phyloP scores from a whole-genome alignment of 2,888 invertebrate species.

The Tiphia femorata region DNA sequence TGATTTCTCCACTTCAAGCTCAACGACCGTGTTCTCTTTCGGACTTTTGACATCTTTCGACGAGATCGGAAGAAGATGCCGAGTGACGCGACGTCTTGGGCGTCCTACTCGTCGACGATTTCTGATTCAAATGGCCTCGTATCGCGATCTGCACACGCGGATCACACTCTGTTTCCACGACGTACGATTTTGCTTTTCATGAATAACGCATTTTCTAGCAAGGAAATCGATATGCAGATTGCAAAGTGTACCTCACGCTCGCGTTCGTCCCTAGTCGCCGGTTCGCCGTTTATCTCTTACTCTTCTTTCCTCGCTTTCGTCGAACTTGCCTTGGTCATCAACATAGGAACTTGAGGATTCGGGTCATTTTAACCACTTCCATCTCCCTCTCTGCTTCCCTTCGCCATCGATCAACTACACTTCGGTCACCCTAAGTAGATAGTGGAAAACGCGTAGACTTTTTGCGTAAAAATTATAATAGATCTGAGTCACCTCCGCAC shows the following conservation, averaged over 20 bases:
- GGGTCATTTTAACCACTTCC: too few species aligned
- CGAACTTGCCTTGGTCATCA: too few species aligned
- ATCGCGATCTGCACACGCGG: conserved; percentile 48
- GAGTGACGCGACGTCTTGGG: too few species aligned
- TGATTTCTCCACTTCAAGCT: too few species aligned
- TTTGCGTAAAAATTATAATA: too few species aligned
- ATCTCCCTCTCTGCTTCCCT: not conserved
- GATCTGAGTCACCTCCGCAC: too few species aligned
- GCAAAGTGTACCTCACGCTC: conserved; percentile 28
- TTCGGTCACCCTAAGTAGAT: too few species aligned
- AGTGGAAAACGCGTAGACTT: too few species aligned
- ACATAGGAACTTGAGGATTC: too few species aligned
- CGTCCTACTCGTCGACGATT: conserved; percentile 21
- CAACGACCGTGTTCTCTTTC: too few species aligned
- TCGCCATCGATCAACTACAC: too few species aligned
- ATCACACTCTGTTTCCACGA: conserved; percentile 49
- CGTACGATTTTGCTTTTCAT: conserved; percentile 47
- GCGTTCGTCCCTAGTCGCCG: conserved; percentile 12
- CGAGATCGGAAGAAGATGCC: conserved; percentile 32
- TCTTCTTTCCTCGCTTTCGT: not conserved
- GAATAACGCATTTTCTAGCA: conserved; percentile 54
- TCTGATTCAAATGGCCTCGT: conserved; percentile 45
- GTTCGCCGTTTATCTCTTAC: not conserved
- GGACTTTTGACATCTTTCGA: too few species aligned
- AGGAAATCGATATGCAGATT: conserved; percentile 55